These are phyloP conservation scores for Pantelozetes paolii DNA, from an alignment of 2,888 invertebrate species.

Conservation along the genomic window DNA sequence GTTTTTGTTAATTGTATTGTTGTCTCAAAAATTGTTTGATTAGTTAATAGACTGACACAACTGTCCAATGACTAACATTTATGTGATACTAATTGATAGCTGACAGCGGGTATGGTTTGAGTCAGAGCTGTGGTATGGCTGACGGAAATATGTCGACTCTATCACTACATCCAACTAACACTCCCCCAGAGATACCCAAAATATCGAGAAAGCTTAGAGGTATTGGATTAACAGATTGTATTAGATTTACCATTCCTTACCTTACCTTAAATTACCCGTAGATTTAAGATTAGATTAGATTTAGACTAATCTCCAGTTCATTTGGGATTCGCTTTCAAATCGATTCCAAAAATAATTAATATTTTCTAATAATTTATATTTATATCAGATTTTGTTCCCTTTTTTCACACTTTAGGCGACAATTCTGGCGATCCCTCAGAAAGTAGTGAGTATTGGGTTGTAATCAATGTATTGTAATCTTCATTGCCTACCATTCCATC, in stretches of 20 bases:
- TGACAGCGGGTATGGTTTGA: slow-evolving; percentile 58
- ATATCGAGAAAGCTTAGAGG: slow-evolving; percentile 90
- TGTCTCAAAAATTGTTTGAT: background rate
- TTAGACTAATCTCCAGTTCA: background rate
- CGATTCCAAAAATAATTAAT: too few relatives aligned
- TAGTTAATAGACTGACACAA: background rate
- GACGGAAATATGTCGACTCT: slow-evolving; percentile 41
- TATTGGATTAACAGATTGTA: slow-evolving; percentile 57
- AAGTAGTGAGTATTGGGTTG: slow-evolving; percentile 41
- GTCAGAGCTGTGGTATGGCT: slow-evolving; percentile 27
- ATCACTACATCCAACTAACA: slow-evolving; percentile 70
- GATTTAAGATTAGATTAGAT: background rate
- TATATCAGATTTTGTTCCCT: slow-evolving; percentile 26
- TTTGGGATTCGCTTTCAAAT: too few relatives aligned
- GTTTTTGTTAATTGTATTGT: background rate
- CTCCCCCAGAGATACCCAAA: slow-evolving; percentile 98
- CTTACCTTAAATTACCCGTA: too few relatives aligned
- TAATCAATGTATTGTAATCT: too few relatives aligned
- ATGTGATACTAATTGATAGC: slow-evolving; percentile 68
- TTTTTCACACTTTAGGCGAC: slow-evolving; percentile 33
- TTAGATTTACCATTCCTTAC: slow-evolving; percentile 34
- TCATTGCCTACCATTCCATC: background rate
- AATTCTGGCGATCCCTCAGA: slow-evolving; percentile 41
- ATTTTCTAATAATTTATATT: slow-evolving; percentile 20
- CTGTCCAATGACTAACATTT: slow-evolving; percentile 4